Percentiles rank a stretch among this genome's conserved stretches.
These are phyloP conservation scores for Grapholita molesta DNA, from an alignment of 1,140 invertebrate species.

Conservation along the genomic window DNA sequence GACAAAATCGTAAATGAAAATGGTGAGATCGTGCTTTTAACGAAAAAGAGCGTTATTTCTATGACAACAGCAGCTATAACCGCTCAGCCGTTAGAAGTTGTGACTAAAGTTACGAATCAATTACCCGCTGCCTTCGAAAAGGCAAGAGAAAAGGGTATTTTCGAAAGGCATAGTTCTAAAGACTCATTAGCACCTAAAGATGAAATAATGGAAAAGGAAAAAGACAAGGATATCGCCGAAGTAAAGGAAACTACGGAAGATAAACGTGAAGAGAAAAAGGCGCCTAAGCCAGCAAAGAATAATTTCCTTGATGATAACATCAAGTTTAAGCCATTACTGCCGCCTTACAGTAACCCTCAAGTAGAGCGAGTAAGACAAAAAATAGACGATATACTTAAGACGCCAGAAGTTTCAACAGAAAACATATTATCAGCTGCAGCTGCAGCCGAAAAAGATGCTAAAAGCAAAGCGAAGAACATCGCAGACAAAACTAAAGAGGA, in stretches of 20 bases:
- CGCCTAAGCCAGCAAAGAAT: conserved; percentile 42
- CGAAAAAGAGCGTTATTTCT: conserved; percentile 73
- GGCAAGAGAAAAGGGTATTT: conserved; percentile 71
- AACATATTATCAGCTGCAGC: conserved; percentile 52
- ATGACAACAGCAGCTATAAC: conserved; percentile 79
- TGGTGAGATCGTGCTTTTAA: conserved; percentile 68
- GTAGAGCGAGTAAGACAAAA: conserved; percentile 72
- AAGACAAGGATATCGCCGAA: conserved; percentile 24
- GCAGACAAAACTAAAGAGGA: conserved; percentile 53
- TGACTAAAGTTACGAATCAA: conserved; percentile 74
- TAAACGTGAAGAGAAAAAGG: conserved; percentile 31
- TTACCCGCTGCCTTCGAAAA: conserved; percentile 71
- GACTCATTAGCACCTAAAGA: conserved; percentile 65
- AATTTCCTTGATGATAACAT: conserved; percentile 59
- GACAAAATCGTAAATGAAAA: conserved; percentile 66
- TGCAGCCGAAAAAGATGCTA: conserved; percentile 47
- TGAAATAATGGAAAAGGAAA: conserved; percentile 32
- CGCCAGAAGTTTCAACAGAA: conserved; percentile 66
- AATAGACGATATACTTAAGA: conserved; percentile 73
- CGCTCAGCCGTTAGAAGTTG: conserved; percentile 74
- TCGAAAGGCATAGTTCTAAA: conserved; percentile 72
- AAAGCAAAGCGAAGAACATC: conserved; percentile 45
- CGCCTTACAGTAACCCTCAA: conserved; percentile 69
- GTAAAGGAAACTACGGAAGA: conserved; percentile 23
- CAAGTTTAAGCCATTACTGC: conserved; percentile 66